phyloP scores from a whole-genome alignment of 2,888 invertebrate species.

The Dilophus febrilis region DNA sequence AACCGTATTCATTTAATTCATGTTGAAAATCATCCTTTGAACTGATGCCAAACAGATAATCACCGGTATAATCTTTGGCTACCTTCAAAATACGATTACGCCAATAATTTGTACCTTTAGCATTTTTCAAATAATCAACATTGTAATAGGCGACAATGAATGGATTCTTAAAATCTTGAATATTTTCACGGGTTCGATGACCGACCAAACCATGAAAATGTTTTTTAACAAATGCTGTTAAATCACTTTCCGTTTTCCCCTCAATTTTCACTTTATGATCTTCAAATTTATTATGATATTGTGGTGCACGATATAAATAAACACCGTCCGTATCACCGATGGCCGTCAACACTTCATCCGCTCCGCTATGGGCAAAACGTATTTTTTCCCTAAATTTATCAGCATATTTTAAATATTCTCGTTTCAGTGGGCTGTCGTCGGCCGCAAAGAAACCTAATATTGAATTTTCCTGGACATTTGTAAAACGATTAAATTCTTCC shows the following conservation, averaged over 20 bases:
- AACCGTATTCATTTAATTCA: slow-evolving; percentile 86
- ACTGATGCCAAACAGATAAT: slow-evolving; percentile 74
- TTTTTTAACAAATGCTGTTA: slow-evolving; percentile 67
- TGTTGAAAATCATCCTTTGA: slow-evolving; percentile 86
- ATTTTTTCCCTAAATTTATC: slow-evolving; percentile 82
- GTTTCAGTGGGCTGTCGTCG: slow-evolving; percentile 59
- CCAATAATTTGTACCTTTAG: slow-evolving; percentile 99
- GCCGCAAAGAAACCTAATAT: slow-evolving; percentile 76
- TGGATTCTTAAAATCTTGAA: slow-evolving; percentile 74
- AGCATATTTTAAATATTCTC: slow-evolving; percentile 71
- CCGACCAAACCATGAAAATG: slow-evolving; percentile 86
- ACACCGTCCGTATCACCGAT: slow-evolving; percentile 68
- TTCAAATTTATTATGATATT: slow-evolving; percentile 88
- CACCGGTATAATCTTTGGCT: slow-evolving; percentile 27
- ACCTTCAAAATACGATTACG: slow-evolving; percentile 87
- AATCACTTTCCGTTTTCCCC: slow-evolving; percentile 48
- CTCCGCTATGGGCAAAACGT: slow-evolving; percentile 68
- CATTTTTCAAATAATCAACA: slow-evolving; percentile 92
- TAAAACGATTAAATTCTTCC: slow-evolving; percentile 54
- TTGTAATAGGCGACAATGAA: slow-evolving; percentile 80
- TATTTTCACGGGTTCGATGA: slow-evolving; percentile 70
- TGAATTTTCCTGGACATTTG: slow-evolving; percentile 57
- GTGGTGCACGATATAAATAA: slow-evolving; percentile 76
- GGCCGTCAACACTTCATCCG: slow-evolving; percentile 54
- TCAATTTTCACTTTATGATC: slow-evolving; percentile 54